These are phyloP conservation scores for Myripristis murdjan DNA, from an alignment of 2,797 vertebrate species.

Conservation along the genomic window DNA sequence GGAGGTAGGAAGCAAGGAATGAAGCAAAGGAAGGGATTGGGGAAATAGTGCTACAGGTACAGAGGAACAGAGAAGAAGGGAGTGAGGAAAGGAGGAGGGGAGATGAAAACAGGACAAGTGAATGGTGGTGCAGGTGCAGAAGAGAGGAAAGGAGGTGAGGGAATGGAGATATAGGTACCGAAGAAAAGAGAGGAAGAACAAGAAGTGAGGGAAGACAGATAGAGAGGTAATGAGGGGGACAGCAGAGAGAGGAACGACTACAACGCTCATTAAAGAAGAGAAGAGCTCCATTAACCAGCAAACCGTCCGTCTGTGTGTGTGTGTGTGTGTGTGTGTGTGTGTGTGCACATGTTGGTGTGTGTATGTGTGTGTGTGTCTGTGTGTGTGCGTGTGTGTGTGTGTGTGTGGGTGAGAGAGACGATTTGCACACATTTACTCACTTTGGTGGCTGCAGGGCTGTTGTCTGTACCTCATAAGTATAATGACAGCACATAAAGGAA, in stretches of 20 bases:
- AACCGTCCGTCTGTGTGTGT: conserved; percentile 66
- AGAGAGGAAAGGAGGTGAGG: conserved; percentile 8
- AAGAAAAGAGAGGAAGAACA: conserved; percentile 38
- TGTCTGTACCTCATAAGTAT: conserved; percentile 77
- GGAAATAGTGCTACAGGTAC: conserved; percentile 12
- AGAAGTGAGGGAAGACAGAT: conserved; percentile 39
- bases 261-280: conserved; percentile 81
- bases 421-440: conserved; percentile 28
- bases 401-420: no score
- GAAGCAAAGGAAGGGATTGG: background rate
- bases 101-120: no score
- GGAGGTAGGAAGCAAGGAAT: background rate
- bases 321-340: conserved; percentile 16
- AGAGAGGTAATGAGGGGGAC: conserved; percentile 74
- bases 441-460: conserved; percentile 63
- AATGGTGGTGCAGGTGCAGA: no score
- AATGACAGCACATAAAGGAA: conserved; percentile 73
- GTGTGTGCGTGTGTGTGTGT: conserved; percentile 11
- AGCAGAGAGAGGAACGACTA: conserved; percentile 71
- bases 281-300: conserved; percentile 82
- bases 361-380: no score
- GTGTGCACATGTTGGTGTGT: no score
- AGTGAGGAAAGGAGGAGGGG: conserved; percentile 15
- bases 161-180: conserved; percentile 33
- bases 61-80: conserved; percentile 14